A percentile compares a stretch with the other conserved stretches of the same genome.
These are phyloP conservation scores for Dolichomitus sp. DNA, from an alignment of 2,888 invertebrate species.

Conservation along the genomic window DNA sequence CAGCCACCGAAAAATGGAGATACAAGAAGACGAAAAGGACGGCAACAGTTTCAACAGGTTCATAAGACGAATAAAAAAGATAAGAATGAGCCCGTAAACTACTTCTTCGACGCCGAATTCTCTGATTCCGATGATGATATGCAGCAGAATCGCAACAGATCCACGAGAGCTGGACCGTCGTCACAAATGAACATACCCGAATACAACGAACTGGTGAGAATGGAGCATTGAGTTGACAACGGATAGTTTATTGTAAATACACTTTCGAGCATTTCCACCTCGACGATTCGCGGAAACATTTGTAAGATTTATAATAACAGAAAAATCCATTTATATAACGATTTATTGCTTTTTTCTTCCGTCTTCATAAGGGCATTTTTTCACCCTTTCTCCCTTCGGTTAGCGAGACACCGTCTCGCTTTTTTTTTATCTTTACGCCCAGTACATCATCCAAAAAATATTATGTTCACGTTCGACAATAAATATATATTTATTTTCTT, in stretches of 20 bases:
- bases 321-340: conserved; percentile 12
- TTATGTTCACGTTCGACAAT: conserved; percentile 68
- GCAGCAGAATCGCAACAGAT: conserved; percentile 22
- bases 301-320: conserved; percentile 49
- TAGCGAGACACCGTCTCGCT: background rate
- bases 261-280: conserved; percentile 1
- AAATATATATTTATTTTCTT: conserved; percentile 72
- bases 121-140: conserved; percentile 78
- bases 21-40: conserved; percentile 47
- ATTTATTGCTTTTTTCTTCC: background rate
- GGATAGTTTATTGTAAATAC: conserved; percentile 74
- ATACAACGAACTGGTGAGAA: conserved; percentile 76
- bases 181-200: conserved; percentile 72
- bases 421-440: background rate
- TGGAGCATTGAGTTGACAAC: conserved; percentile 67
- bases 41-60: conserved; percentile 4
- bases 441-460: conserved; percentile 63
- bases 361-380: background rate
- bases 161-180: conserved; percentile 7
- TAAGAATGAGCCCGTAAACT: conserved; percentile 74
- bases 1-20: conserved; percentile 39
- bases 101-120: conserved; percentile 78
- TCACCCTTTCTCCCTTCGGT: background rate
- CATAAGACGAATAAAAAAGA: conserved; percentile 44
- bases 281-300: conserved; percentile 36